Evolutionary conservation across 2,797 vertebrate species (phyloP).

Genomic region (Pseudochirops corinnae): DNA sequence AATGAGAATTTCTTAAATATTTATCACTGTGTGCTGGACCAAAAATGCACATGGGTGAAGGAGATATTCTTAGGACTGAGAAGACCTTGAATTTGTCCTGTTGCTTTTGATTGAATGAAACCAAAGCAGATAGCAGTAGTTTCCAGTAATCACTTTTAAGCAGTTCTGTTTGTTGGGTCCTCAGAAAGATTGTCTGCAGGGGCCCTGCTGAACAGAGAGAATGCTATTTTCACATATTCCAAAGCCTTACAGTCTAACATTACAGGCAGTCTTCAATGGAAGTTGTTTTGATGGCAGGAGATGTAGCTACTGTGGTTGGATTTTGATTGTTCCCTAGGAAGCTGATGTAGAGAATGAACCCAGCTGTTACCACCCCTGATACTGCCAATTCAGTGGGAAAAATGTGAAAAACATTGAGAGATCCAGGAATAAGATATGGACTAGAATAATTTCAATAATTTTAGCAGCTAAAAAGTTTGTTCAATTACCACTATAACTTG

Average conservation of each 20-base stretch:
- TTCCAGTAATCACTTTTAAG: slow-evolving; percentile 71
- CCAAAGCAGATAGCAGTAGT: slow-evolving; percentile 63
- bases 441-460: not conserved
- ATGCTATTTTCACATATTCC: slow-evolving; percentile 69
- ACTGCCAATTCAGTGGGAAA: not conserved
- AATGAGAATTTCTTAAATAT: slow-evolving; percentile 34
- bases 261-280: slow-evolving; percentile 5
- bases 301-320: slow-evolving; percentile 32
- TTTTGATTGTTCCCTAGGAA: slow-evolving; percentile 35
- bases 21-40: not conserved
- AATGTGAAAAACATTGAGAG: not conserved
- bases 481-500: not conserved
- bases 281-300: slow-evolving; percentile 15
- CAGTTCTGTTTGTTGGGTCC: slow-evolving; percentile 68
- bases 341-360: not conserved
- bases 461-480: not conserved
- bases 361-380: slow-evolving; percentile 4
- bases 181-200: slow-evolving; percentile 63
- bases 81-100: not conserved
- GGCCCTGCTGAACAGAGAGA: slow-evolving; percentile 61
- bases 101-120: slow-evolving; percentile 60
- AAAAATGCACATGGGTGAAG: slow-evolving; percentile 37
- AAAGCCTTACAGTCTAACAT: slow-evolving; percentile 59
- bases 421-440: not conserved
- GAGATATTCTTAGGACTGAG: slow-evolving; percentile 11